Evolutionary conservation across 2,888 invertebrate genomes (phyloP), one percentile per base, ranked within the genome.

Genomic region (Epinotia ramella): DNA sequence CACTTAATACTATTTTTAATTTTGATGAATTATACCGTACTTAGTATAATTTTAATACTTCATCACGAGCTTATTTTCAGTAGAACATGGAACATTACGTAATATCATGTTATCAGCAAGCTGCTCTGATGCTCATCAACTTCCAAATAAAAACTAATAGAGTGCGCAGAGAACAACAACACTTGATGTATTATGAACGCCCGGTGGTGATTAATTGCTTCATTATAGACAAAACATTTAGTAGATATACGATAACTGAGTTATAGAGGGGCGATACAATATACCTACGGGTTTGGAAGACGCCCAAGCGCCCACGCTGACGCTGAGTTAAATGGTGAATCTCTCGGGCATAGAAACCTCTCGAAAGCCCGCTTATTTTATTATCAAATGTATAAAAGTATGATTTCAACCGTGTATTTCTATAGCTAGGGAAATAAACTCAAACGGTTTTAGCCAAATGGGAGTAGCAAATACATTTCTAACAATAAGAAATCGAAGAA

Each of bases 211-310:
- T 75, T 74, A 73, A 73, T 73, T 57, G 68, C 33, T 74, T 70
- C 70, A 70, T 70, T 70, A 60, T 63, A 56, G 67, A 13, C 56
- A 56, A 68, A 73, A 73, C 56, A 68, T 69, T 74, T 64, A 74
- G 67, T 73, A 73, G 63, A 46, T 64, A 69, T 68, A 73, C 44
- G 69, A 59, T 74, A 57, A 76, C 56, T 44, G 71, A 71, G 66
- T 56, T 71, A 74, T 62, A 49, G 62, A 13, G 33, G 59, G 24
- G 46, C 20, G 68, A 40, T 53, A 75, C 53, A 64, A 44, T 44
- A 44, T 66, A 66, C 59, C 75, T 49, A 66, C 70, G 70, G 56
- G 40, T 66, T 76, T 76, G 75, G 75, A 71, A 76, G 71, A 76
- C 75, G 62, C 62, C 75, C 75, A 76, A 71, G 18, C 75, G 60